phyloP scores from a whole-genome alignment of 1,140 invertebrate species.

The Papilio helenus region DNA sequence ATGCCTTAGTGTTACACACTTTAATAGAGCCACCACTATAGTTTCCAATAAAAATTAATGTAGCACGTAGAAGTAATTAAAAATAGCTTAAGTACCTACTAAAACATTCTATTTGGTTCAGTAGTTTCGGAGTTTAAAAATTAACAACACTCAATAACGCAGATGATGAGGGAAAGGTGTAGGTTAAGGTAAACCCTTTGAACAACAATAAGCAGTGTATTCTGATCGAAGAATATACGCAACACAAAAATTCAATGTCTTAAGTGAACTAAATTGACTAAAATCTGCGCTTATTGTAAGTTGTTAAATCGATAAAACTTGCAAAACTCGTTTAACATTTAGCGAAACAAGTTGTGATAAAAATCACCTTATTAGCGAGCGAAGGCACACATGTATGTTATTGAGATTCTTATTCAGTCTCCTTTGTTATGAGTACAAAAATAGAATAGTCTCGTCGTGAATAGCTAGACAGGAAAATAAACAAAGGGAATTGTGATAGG shows the following conservation, averaged over 20 bases:
- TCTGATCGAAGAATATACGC: neutral
- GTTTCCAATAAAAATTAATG: neutral
- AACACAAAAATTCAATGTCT: neutral
- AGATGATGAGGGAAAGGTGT: neutral
- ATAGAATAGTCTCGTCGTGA: slow-evolving; percentile 35
- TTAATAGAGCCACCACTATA: neutral
- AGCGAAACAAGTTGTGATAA: neutral
- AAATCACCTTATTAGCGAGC: neutral
- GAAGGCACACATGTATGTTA: neutral
- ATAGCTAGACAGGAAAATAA: slow-evolving; percentile 44
- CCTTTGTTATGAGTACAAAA: slow-evolving; percentile 11
- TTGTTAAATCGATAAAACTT: slow-evolving; percentile 1
- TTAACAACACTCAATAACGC: neutral
- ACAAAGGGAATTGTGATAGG: slow-evolving; percentile 45
- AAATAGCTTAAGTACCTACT: neutral
- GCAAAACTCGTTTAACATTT: neutral
- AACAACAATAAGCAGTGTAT: neutral
- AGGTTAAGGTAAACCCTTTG: neutral
- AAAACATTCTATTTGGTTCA: neutral
- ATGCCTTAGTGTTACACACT: neutral
- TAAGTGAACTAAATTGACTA: neutral
- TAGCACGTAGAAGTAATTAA: too few species aligned
- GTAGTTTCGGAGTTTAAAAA: neutral
- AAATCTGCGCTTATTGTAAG: neutral
- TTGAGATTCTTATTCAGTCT: neutral